These are phyloP conservation scores for Hirtodrosophila alboralis DNA, from an alignment of 2,888 invertebrate genomes.

Conservation along the genomic window DNA sequence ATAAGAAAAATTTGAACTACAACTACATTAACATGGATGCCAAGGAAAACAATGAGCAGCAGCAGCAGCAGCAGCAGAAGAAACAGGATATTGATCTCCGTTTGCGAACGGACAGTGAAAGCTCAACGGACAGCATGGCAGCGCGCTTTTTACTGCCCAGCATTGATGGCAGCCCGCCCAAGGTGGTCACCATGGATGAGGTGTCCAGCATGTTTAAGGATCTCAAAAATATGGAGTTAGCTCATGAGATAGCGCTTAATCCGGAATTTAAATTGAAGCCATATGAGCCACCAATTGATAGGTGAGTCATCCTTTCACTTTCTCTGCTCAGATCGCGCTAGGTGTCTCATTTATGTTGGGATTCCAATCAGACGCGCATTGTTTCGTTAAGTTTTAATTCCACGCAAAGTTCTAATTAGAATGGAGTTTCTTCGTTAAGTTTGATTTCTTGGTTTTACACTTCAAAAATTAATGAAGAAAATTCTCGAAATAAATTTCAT, in stretches of 20 bases:
- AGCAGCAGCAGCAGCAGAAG: conserved; percentile 8
- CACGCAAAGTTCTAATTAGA: too few relatives aligned
- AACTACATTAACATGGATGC: conserved; percentile 45
- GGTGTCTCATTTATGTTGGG: too few relatives aligned
- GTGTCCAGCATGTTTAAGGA: conserved; percentile 83
- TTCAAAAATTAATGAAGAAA: too few relatives aligned
- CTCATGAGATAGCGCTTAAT: conserved; percentile 98
- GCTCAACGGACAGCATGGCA: conserved; percentile 80
- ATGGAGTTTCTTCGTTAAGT: too few relatives aligned
- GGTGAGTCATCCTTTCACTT: conserved; percentile 83
- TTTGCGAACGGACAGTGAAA: conserved; percentile 83
- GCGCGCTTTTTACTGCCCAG: conserved; percentile 82
- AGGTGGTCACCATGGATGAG: conserved; percentile 83
- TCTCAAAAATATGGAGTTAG: conserved; percentile 94
- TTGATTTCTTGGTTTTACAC: too few relatives aligned
- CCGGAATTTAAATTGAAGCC: conserved; percentile 94
- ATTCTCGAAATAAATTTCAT: too few relatives aligned
- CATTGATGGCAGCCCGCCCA: conserved; percentile 83
- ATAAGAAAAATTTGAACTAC: conserved; percentile 2
- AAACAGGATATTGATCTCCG: conserved; percentile 41
- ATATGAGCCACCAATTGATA: conserved; percentile 90
- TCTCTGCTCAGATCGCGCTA: neutral
- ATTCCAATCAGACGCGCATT: too few relatives aligned
- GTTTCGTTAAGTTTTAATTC: too few relatives aligned
- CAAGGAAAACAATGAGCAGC: conserved; percentile 37